Base-by-base conservation (phyloP, 2,113 vertebrate genomes). In the Corvus hawaiiensis region DNA sequence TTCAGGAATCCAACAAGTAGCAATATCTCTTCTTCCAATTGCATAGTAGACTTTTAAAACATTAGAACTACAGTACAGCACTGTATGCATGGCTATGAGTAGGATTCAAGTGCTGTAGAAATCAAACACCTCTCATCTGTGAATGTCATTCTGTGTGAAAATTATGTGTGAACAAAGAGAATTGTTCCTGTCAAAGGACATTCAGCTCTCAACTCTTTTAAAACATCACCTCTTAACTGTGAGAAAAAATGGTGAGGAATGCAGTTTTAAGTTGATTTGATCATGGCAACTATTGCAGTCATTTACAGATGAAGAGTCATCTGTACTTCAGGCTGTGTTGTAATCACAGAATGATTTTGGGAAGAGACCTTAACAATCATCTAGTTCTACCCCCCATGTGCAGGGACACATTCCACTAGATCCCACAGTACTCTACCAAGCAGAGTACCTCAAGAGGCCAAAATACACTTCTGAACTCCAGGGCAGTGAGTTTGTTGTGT, bases 371-470 rank as follows among this genome's bases (percentile, higher is more conserved):
- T 69, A 69, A 41, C 3, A 17, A 55, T 35, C 7, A 27, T 48
- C 30, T 32, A 48, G 48, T 62, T 61, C 21, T 8, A 48, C 3
- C 1, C 1, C 0, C 46, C 8, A 3, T 27, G 27, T 2, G 14
- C 27, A 68, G 37, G 46, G 22, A 33, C 33, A 37, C 14, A 26
- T 68, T 68, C 37, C 32, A 52, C 17, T 27, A 21, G 26, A 21
- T 44, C 20, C 37, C 22, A 18, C 18, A 1, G 4, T 16, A 33
- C 27, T 68, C 26, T 33, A 59, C 17, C 21, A 58, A 58, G 13
- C 11, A 51, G 14, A 59, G 14, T 59, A 52, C 11, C 14, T 59
- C 37, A 51, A 59, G 27, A 27, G 17, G 33, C 30, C 17, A 68
- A 68, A 86, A 52, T 68, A 11, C 22, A 4, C 46, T 59, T 19